These are phyloP conservation scores for Morpho helenor DNA, from an alignment of 2,888 invertebrate species.

Conservation along the genomic window DNA sequence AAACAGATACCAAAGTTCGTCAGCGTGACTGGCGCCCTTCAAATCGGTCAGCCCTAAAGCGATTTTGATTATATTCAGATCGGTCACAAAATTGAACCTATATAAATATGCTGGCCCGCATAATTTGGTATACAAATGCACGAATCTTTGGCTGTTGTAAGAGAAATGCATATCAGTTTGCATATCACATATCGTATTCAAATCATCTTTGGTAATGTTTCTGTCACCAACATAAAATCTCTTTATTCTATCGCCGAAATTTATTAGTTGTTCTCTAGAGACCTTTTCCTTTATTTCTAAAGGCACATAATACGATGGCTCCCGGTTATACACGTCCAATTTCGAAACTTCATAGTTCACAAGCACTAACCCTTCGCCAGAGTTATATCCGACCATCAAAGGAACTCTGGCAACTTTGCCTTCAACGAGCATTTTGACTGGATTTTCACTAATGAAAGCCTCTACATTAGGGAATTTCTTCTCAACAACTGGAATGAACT, in stretches of 20 bases:
- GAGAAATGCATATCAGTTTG: conserved; percentile 32
- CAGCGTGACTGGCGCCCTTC: conserved; percentile 56
- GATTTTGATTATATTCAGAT: conserved; percentile 34
- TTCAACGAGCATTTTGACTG: conserved; percentile 38
- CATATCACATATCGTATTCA: conserved; percentile 25
- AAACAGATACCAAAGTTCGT: conserved; percentile 59
- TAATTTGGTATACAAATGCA: conserved; percentile 25
- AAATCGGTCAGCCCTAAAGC: conserved; percentile 29
- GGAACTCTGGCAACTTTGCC: conserved; percentile 45
- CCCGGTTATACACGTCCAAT: conserved; percentile 35
- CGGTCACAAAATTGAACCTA: conserved; percentile 33
- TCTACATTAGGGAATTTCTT: conserved; percentile 42
- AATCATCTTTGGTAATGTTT: conserved; percentile 35
- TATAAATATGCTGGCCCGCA: conserved; percentile 30
- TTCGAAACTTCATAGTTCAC: conserved; percentile 37
- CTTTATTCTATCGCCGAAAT: conserved; percentile 45
- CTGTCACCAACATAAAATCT: conserved; percentile 42
- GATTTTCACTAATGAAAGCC: conserved; percentile 44
- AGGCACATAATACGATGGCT: conserved; percentile 43
- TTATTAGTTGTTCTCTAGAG: conserved; percentile 32
- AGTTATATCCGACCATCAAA: conserved; percentile 49
- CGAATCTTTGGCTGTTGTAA: conserved; percentile 33
- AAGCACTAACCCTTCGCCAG: conserved; percentile 48
- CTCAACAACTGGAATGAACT: conserved; percentile 52
- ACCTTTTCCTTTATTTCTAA: conserved; percentile 41